Conservation (phyloP, 1,140 invertebrate genomes). For the Ganaspis sp. region DNA sequence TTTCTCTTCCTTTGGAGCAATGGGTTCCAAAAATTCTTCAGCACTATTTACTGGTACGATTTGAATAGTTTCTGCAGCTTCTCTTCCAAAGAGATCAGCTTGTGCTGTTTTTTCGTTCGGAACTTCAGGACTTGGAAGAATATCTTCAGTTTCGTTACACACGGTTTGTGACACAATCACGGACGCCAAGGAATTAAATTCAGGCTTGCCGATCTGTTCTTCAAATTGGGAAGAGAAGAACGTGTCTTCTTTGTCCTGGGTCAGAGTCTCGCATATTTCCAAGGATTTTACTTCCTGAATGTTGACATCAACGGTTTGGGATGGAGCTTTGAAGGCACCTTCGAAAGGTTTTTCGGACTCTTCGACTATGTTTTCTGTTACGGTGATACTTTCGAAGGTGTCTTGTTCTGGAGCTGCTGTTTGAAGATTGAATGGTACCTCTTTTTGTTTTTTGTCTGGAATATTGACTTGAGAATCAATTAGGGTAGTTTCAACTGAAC, state of each 20-base stretch:
- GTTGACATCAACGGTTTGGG: slow-evolving; percentile 64
- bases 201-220: slow-evolving; percentile 57
- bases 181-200: slow-evolving; percentile 60
- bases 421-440: slow-evolving; percentile 52
- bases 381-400: slow-evolving; percentile 68
- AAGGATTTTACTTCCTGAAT: slow-evolving; percentile 71
- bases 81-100: slow-evolving; percentile 53
- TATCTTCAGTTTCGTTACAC: slow-evolving; percentile 58
- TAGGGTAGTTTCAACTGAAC: slow-evolving; percentile 62
- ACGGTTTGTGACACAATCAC: slow-evolving; percentile 63
- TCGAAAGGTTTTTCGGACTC: slow-evolving; percentile 71
- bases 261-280: slow-evolving; percentile 71
- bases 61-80: slow-evolving; percentile 58
- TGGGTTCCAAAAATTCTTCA: slow-evolving; percentile 45
- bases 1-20: slow-evolving; percentile 44
- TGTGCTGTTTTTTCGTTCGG: slow-evolving; percentile 50
- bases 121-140: slow-evolving; percentile 49
- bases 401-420: slow-evolving; percentile 63
- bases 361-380: slow-evolving; percentile 67
- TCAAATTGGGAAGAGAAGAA: slow-evolving; percentile 49
- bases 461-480: slow-evolving; percentile 68
- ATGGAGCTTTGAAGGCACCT: slow-evolving; percentile 60
- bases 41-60: slow-evolving; percentile 51
- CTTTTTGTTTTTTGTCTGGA: slow-evolving; percentile 53
- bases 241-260: slow-evolving; percentile 69